Evolutionary conservation across 2,113 vertebrate genomes (phyloP), one percentile per base, ranked within the genome.

Genomic region (Aspiorhynchus laticeps): DNA sequence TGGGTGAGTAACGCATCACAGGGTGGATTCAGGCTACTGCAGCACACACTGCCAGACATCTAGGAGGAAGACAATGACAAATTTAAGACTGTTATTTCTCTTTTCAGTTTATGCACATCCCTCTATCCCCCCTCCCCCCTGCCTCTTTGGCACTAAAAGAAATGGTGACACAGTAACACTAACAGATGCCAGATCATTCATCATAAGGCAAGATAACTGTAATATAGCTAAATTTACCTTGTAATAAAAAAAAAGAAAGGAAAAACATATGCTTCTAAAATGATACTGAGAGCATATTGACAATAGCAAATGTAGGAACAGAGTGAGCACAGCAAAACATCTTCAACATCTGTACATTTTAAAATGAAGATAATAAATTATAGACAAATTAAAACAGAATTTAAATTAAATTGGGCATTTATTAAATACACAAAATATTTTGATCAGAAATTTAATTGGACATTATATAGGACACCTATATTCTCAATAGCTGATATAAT

Each of bases 1-100:
- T 94, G 93, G 91, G 93, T 91, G 91, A 93, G 90, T 88, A 91
- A 88, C 89, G 90, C 88, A 78, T 90, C 87, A 90, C 85, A 89
- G 90, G 90, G 88, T 87, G 88, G 89, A 91, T 90, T 88, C 90
- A 83, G 89, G 83, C 90, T 87, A 90, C 90, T 85, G 86, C 85
- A 82, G 87, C 86, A 86, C 82, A 84, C 87, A 80, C 88, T 90
- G 88, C 89, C 90, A 91, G 90, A 90, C 89, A 91, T 84, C 82
- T 83, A 90, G 86, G 83, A 87, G 69, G 87, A 87, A 90, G 87
- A 90, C 91, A 93, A 91, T 88, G 85, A 87, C 82, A 89, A 91
- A 92, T 90, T 77, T 87, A 91, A 84, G 85, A 85, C 88, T 90
- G 80, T 75, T 87, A 80, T 71, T 87, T 83, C 80, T 83, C 87